Percentiles rank a stretch among this genome's conserved stretches.
Evolutionary conservation across 2,888 invertebrate species (phyloP).

Genomic region (Prosopocoilus inquinatus): DNA sequence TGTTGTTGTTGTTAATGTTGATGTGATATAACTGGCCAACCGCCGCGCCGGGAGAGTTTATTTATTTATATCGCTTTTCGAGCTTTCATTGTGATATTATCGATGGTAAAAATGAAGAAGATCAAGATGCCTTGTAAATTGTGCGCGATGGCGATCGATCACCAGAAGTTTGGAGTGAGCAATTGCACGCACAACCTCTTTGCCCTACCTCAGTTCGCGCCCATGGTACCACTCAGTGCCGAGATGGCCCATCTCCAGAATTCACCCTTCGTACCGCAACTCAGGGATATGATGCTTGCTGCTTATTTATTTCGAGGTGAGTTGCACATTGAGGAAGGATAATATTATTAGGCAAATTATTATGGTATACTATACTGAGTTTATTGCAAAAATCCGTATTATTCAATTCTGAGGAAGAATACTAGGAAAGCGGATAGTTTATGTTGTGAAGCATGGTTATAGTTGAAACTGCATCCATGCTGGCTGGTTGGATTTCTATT

Average conservation of each 20-base stretch:
- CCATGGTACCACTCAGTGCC: constrained; percentile 36
- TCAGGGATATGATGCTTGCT: constrained; percentile 64
- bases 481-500: no score
- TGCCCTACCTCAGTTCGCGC: constrained; percentile 34
- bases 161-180: constrained; percentile 37
- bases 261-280: constrained; percentile 57
- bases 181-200: constrained; percentile 44
- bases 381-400: no score
- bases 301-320: constrained; percentile 66
- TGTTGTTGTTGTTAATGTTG: constrained; percentile 20
- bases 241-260: constrained; percentile 47
- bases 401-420: no score
- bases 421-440: no score
- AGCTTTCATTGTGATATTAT: no score
- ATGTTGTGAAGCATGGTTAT: no score
- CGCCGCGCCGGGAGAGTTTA: constrained; percentile 5
- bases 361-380: no score
- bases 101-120: constrained; percentile 23
- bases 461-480: no score
- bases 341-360: no score
- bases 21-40: constrained; percentile 37
- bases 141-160: constrained; percentile 46
- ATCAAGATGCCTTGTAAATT: constrained; percentile 48
- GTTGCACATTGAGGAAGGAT: constrained; percentile 11
- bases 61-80: no score